A percentile compares a stretch with the other conserved stretches of the same genome.
phyloP scores from a whole-genome alignment of 2,888 invertebrate genomes.

The Amblyjoppa proteus region DNA sequence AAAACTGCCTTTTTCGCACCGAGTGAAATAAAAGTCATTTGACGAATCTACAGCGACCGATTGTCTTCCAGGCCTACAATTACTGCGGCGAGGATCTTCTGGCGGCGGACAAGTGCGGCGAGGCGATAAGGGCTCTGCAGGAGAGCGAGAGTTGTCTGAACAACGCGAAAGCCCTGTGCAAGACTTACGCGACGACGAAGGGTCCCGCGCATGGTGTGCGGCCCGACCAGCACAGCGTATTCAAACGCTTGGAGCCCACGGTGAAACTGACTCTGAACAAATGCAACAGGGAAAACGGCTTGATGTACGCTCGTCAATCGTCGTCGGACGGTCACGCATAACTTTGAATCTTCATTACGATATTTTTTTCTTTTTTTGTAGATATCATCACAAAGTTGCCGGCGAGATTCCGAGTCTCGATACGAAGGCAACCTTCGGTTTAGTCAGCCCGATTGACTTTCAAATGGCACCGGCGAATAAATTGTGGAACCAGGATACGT shows the following conservation, averaged over 20 bases:
- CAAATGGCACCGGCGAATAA: constrained; percentile 85
- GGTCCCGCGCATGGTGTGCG: constrained; percentile 87
- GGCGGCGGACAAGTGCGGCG: constrained; percentile 88
- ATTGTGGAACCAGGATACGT: constrained; percentile 85
- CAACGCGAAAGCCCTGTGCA: constrained; percentile 86
- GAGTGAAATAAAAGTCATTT: too few relatives aligned
- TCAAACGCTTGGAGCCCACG: constrained; percentile 86
- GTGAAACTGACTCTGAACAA: constrained; percentile 88
- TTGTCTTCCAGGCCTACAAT: constrained; percentile 86
- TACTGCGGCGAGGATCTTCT: constrained; percentile 88
- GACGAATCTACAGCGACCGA: not conserved
- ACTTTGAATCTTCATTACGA: constrained; percentile 18
- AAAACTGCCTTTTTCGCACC: too few relatives aligned
- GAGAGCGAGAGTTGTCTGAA: constrained; percentile 86
- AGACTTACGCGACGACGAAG: constrained; percentile 86
- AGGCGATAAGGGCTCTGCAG: constrained; percentile 87
- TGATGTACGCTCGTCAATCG: constrained; percentile 86
- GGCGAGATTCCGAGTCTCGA: constrained; percentile 86
- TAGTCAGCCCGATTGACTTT: constrained; percentile 87
- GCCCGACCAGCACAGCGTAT: constrained; percentile 88
- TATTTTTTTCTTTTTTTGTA: constrained; percentile 72
- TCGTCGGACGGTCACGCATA: constrained; percentile 5
- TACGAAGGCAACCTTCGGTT: constrained; percentile 88
- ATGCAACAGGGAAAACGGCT: constrained; percentile 88
- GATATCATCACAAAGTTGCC: constrained; percentile 88